Percentiles rank a stretch among this genome's conserved stretches.
These are phyloP conservation scores for Hypena proboscidalis DNA, from an alignment of 2,888 invertebrate species.

Conservation along the genomic window DNA sequence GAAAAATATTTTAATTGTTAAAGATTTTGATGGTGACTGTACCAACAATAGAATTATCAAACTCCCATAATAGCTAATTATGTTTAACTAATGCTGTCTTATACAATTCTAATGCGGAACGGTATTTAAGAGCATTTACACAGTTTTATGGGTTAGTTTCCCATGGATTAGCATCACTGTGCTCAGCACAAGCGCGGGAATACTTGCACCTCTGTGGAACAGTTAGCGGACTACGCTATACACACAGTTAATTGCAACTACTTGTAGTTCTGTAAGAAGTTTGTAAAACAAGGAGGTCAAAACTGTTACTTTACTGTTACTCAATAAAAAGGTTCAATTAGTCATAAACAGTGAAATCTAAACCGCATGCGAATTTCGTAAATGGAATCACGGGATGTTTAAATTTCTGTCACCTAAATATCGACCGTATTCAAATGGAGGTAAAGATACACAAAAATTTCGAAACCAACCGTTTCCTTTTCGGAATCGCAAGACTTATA, in stretches of 20 bases:
- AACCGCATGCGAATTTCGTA: too few relatives aligned
- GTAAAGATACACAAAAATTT: too few relatives aligned
- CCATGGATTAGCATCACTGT: constrained; percentile 57
- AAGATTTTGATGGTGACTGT: not conserved
- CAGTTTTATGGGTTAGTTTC: constrained; percentile 51
- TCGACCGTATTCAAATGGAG: too few relatives aligned
- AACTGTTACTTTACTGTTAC: too few relatives aligned
- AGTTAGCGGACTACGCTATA: constrained; percentile 53
- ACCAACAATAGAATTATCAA: constrained; percentile 19
- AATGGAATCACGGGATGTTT: too few relatives aligned
- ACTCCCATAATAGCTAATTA: constrained; percentile 27
- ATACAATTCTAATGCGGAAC: constrained; percentile 43
- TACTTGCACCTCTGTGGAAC: constrained; percentile 37
- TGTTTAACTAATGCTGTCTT: constrained; percentile 25
- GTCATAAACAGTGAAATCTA: too few relatives aligned
- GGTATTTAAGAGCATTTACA: constrained; percentile 43
- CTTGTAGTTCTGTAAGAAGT: constrained; percentile 45
- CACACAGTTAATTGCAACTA: constrained; percentile 51
- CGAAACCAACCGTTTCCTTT: too few relatives aligned
- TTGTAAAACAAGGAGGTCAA: constrained; percentile 12
- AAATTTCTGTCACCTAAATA: too few relatives aligned
- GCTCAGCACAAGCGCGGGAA: constrained; percentile 56
- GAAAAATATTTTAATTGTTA: too few relatives aligned
- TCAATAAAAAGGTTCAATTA: too few relatives aligned
- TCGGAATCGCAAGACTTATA: too few relatives aligned